These are phyloP conservation scores for Erythrolamprus reginae DNA, from an alignment of 2,113 vertebrate genomes.

Conservation along the genomic window DNA sequence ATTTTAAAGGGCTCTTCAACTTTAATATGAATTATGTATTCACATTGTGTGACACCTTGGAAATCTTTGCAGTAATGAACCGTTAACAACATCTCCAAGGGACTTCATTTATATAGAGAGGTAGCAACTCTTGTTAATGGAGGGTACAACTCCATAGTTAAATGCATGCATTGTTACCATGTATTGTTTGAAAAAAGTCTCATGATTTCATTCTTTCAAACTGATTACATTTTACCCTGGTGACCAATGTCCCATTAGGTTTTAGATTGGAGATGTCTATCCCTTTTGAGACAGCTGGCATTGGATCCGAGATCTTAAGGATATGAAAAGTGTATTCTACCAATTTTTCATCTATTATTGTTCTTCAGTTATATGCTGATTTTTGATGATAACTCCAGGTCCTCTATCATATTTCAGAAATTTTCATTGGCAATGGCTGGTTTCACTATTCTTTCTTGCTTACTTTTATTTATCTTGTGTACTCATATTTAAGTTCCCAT, in stretches of 20 bases:
- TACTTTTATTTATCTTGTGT: background rate
- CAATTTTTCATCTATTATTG: background rate
- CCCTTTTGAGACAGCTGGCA: background rate
- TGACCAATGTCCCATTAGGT: background rate
- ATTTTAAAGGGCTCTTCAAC: background rate
- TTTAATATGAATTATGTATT: constrained; percentile 22
- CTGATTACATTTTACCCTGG: background rate
- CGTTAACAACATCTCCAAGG: constrained; percentile 41
- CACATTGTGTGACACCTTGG: constrained; percentile 18
- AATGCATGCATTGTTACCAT: constrained; percentile 37
- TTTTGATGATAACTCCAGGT: background rate
- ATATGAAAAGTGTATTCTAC: background rate
- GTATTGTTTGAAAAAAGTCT: background rate
- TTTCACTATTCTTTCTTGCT: background rate
- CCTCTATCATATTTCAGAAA: background rate
- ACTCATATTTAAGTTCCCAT: background rate
- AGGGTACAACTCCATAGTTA: constrained; percentile 54
- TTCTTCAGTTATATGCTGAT: background rate
- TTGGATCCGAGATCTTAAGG: background rate
- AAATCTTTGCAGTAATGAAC: constrained; percentile 48
- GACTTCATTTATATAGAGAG: constrained; percentile 51
- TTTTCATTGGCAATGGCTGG: background rate
- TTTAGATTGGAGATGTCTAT: background rate
- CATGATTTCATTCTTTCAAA: background rate
- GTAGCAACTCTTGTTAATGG: constrained; percentile 53